Evolutionary conservation across 2,113 vertebrate species (phyloP), one percentile per base, ranked within the genome.

Genomic region (Nettapus auritus): DNA sequence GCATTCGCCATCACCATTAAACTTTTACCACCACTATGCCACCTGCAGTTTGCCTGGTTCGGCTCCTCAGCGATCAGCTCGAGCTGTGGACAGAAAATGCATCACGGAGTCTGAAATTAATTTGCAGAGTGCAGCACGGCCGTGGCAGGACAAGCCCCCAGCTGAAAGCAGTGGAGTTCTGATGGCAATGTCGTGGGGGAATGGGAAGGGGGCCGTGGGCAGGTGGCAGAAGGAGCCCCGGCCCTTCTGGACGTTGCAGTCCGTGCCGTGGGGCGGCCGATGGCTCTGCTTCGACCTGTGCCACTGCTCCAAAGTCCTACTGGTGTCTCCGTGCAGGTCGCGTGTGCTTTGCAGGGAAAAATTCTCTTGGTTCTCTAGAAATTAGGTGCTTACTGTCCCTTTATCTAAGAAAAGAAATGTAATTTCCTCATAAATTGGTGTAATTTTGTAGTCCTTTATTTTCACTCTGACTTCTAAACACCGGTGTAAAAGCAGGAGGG

Each of bases 201-300:
- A n/a, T 5, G 12, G 74, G 38, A 11, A 9, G 7, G 34, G n/a
- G 70, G 53, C 26, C 13, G 3, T 0, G 13, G 66, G 66, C 31
- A n/a, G n/a, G n/a, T n/a, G n/a, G n/a, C n/a, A 34, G 33, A 40
- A 46, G n/a, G 38, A 52, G 25, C 44, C 29, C 11, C 29, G 50
- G 26, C 14, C 22, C n/a, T 46, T 29, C 46, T 8, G 60, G 59
- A 8, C 3, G 1, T 6, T 8, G 29, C 48, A 44, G 66, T 40
- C 75, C 50, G 1, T 4, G 56, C 1, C 0, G 18, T 16, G 13
- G 3, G 14, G 28, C 28, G 69, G 42, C 50, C 29, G 2, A 2
- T 29, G 64, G 70, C 34, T 52, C 34, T 14, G 48, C 4, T 42
- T 13, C 62, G 57, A 25, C 4, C 50, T 6, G 36, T 25, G 40